Base-by-base conservation (phyloP, 1,140 invertebrate species). In the Rhyzopertha dominica region DNA sequence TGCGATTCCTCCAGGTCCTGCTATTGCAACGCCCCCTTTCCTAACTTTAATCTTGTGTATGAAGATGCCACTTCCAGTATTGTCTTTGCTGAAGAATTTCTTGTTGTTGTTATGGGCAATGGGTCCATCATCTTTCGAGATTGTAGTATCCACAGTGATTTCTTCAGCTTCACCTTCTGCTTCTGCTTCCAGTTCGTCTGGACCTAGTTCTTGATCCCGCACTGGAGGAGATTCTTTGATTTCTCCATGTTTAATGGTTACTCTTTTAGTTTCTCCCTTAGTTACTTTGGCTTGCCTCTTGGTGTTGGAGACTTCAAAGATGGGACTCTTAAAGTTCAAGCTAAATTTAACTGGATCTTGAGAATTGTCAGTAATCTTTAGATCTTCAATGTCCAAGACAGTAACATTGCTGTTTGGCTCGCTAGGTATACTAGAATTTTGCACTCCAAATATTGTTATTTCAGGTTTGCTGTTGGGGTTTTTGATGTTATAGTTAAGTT, bases 11-110 rank as follows among this genome's bases (percentile, higher is more conserved):
- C 81, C 81, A 0, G 82, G 82, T 0, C 82, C 82, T 1, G 82
- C 82, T 18, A 85, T 84, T 0, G 82, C 82, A 1, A 85, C 81
- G 10, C 82, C 82, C 5, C 82, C 82, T 61, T 75, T 74, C 34
- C 78, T 69, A 5, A 85, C 81, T 58, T 75, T 79, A 5, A 84
- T 51, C 48, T 71, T 73, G 43, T 81, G 77, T 19, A 84, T 81
- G 36, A 80, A 78, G 38, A 82, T 78, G 3, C 80, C 79, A 38
- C 53, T 62, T 31, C 56, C 59, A 5, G 55, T 62, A 46, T 63
- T 66, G 43, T 66, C 58, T 44, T 58, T 57, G 30, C 61, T 63
- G 22, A 59, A 57, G 3, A 56, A 14, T 34, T 63, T 64, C 30
- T 53, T 60, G 25, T 38, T 53, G 9, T 47, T 47, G n/a, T n/a